Evolutionary conservation across 2,888 invertebrate species (phyloP).

Genomic region (Spisula solida): DNA sequence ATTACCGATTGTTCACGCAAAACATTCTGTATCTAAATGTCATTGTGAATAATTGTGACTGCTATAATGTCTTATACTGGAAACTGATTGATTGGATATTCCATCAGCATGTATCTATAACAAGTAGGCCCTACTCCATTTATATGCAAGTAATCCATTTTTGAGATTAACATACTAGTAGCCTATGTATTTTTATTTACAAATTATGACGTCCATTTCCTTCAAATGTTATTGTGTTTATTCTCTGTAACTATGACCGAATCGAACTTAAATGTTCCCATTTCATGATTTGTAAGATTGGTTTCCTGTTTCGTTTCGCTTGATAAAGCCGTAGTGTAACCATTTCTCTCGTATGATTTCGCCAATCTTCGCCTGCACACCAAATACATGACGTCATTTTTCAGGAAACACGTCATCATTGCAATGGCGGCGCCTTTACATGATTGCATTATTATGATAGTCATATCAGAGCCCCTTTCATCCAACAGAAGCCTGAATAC

Average conservation of each 20-base stretch:
- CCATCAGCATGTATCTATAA: background rate
- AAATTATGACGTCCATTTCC: background rate
- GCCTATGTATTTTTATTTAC: background rate
- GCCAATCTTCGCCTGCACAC: conserved; percentile 7
- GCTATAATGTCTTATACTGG: too few relatives aligned
- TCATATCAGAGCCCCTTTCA: conserved; percentile 47
- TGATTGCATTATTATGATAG: conserved; percentile 49
- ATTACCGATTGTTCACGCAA: too few relatives aligned
- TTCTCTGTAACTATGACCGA: background rate
- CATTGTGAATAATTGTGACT: too few relatives aligned
- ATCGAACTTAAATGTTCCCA: conserved; percentile 4
- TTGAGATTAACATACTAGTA: background rate
- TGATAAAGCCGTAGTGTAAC: conserved; percentile 22
- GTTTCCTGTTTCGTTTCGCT: background rate
- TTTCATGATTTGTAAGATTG: conserved; percentile 4
- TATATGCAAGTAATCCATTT: background rate
- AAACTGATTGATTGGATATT: background rate
- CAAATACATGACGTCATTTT: conserved; percentile 45
- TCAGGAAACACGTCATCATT: conserved; percentile 47
- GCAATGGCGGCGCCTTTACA: conserved; percentile 43
- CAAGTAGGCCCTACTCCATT: background rate
- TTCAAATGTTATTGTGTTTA: background rate
- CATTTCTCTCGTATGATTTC: conserved; percentile 4
- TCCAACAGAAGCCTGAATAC: conserved; percentile 32
- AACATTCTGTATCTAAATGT: too few relatives aligned